Percentiles rank a stretch among this genome's conserved stretches.
Evolutionary conservation across 2,113 vertebrate species (phyloP).

Genomic region (Genyomyrus donnyi): DNA sequence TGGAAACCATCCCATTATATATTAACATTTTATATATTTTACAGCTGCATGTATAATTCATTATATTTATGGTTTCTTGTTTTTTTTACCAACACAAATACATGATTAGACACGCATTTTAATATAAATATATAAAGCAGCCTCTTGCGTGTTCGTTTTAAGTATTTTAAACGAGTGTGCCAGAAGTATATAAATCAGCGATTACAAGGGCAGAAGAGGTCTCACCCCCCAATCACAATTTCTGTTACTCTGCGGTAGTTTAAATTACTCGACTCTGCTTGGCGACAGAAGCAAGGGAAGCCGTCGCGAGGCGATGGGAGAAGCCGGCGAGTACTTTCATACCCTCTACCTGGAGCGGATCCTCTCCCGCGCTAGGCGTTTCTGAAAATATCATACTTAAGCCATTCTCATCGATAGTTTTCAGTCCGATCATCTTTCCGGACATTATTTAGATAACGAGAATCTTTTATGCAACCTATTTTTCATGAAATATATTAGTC

Average conservation of each 20-base stretch:
- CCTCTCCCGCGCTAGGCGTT: background rate
- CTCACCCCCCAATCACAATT: background rate
- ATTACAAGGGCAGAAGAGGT: background rate
- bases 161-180: background rate
- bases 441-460: background rate
- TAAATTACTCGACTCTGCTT: background rate
- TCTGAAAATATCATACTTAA: background rate
- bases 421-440: background rate
- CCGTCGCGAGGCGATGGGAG: background rate
- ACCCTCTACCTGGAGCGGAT: background rate
- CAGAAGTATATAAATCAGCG: background rate
- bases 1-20: background rate
- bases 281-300: background rate
- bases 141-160: background rate
- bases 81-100: background rate
- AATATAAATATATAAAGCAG: background rate
- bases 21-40: background rate
- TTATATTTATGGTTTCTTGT: background rate
- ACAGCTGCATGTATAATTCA: background rate
- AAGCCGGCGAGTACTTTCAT: background rate
- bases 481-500: background rate
- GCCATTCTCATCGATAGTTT: background rate
- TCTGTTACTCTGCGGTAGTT: background rate
- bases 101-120: background rate
- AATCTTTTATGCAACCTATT: background rate